Conservation (phyloP, 2,113 vertebrate species). For the Phyllopteryx taeniolatus region DNA sequence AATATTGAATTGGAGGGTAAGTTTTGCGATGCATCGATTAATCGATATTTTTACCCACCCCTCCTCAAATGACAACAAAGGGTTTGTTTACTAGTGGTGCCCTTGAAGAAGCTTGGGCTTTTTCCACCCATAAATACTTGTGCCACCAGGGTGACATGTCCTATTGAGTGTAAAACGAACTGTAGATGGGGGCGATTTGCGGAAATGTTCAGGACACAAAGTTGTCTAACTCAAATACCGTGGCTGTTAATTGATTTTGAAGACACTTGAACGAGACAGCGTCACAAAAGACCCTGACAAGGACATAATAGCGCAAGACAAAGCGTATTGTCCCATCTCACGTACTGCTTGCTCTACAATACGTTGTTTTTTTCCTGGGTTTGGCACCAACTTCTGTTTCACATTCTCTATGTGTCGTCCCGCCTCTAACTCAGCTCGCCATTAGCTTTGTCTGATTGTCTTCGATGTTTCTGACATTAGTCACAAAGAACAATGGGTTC, state of each 20-base stretch:
- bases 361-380: background rate
- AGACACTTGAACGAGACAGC: background rate
- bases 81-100: too few species aligned
- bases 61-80: too few species aligned
- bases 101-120: background rate
- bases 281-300: constrained; percentile 18
- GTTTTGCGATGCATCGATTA: too few species aligned
- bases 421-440: constrained; percentile 37
- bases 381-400: background rate
- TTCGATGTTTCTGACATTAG: constrained; percentile 54
- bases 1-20: too few species aligned
- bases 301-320: background rate
- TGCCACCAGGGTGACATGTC: too few species aligned
- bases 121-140: background rate
- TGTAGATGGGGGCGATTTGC: background rate
- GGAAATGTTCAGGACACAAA: constrained; percentile 5
- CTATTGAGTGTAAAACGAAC: background rate
- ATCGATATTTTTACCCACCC: too few species aligned
- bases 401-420: constrained; percentile 17
- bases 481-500: constrained; percentile 44
- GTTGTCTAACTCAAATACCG: constrained; percentile 15
- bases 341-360: constrained; percentile 2
- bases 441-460: constrained; percentile 55
- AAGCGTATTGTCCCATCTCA: constrained; percentile 5
- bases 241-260: constrained; percentile 26